Evolutionary conservation across 2,888 invertebrate species (phyloP), one percentile per base, ranked within the genome.

Genomic region (Drosophila vallismaia): DNA sequence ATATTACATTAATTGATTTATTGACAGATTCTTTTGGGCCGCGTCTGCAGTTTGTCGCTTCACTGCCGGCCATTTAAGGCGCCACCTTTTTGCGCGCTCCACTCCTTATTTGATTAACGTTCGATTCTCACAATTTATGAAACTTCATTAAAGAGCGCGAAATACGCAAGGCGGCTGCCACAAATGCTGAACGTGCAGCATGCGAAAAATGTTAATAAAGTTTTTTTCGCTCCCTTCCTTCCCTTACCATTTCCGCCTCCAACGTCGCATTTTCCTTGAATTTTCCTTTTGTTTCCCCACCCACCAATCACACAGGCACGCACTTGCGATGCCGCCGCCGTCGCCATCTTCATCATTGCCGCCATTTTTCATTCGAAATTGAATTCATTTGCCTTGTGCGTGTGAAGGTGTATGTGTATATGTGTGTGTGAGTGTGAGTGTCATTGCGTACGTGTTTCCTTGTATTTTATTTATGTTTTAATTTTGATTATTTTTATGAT

Each of bases 141-240:
- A 86, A 86, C 84, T 84, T 83, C 77, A 84, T 84, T 86, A 84
- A 80, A 84, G 72, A 71, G 76, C 76, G 71, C 69, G 67, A 75
- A 80, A 82, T 73, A 74, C 82, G 79, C 75, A 5, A 10, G 51
- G 31, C 60, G 40, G 62, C 68, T 60, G 77, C 69, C 62, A 42
- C 52, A 56, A 51, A 26, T 53, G 63, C 40, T 57, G 83, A 76
- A 86, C 84, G 81, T 82, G 77, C 75, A 82, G 79, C 79, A 84
- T 77, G 80, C 81, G 86, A 79, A 80, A 83, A 83, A 86, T 84
- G 77, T 84, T 84, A 84, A 84, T 84, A 83, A 84, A 83, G 84
- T 83, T 84, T 85, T 71, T 70, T 59, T 12, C 36, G 62, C 44
- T 55, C 28, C 52, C 55, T 9, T 3, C 38, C 40, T 40, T 55